Percentiles rank a stretch among this genome's conserved stretches.
Conservation (phyloP, 2,888 invertebrate species). For the Pollenia angustigena region DNA sequence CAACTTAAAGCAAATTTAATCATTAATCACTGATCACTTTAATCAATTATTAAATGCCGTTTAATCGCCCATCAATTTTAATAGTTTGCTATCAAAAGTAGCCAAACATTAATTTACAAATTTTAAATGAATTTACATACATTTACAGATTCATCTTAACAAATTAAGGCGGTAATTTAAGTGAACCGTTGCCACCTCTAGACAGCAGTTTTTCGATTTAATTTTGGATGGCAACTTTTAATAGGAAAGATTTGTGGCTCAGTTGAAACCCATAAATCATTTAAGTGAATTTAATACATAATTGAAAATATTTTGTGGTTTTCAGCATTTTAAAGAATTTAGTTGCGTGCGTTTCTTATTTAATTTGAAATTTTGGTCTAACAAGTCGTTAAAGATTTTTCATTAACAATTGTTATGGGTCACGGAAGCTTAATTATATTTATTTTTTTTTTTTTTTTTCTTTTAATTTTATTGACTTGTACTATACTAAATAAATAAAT, state of each 20-base stretch:
- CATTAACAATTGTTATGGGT: slow-evolving; percentile 51
- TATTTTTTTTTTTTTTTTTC: no score
- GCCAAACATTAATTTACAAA: no score
- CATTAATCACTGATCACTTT: slow-evolving; percentile 12
- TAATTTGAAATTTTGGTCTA: background rate
- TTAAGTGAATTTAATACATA: slow-evolving; percentile 26
- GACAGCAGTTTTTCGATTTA: background rate
- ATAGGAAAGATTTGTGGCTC: no score
- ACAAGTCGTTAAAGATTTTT: slow-evolving; percentile 33
- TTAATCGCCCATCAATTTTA: background rate
- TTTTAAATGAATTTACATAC: background rate
- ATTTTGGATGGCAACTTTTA: background rate
- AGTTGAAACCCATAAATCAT: background rate
- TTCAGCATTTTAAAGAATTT: background rate
- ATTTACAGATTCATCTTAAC: background rate
- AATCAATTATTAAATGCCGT: slow-evolving; percentile 12
- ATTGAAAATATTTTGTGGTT: background rate
- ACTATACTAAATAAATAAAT: background rate
- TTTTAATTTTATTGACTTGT: no score
- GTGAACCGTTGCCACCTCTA: background rate
- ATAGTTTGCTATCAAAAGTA: no score
- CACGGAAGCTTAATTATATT: slow-evolving; percentile 47
- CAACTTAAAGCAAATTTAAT: no score
- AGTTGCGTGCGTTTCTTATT: background rate
- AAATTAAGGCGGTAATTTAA: background rate